Evolutionary conservation across 2,888 invertebrate species (phyloP).

Genomic region (Vandiemenella viatica): DNA sequence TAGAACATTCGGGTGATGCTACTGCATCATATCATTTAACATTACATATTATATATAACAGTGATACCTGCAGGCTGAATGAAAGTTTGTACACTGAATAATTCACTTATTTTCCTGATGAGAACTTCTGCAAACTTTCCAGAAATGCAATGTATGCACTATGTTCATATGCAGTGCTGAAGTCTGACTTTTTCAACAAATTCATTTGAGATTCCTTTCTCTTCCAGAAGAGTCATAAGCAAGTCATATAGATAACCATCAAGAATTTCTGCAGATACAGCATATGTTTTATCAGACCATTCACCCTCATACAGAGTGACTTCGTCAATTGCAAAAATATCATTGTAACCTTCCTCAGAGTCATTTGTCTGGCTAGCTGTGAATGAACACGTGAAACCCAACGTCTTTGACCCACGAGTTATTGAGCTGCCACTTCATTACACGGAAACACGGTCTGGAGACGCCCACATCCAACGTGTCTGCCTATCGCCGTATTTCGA

Average conservation of each 20-base stretch:
- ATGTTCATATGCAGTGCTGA: conserved; percentile 88
- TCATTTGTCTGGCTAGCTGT: conserved; percentile 35
- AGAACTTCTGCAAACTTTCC: conserved; percentile 74
- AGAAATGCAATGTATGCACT: conserved; percentile 77
- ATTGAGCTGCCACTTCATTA: no score
- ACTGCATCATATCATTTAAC: no score
- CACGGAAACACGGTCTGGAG: no score
- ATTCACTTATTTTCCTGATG: conserved; percentile 44
- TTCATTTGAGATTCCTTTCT: conserved; percentile 86
- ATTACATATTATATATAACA: no score
- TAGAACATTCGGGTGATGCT: no score
- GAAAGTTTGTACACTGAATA: no score
- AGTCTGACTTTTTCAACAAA: conserved; percentile 75
- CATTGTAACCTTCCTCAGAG: conserved; percentile 64
- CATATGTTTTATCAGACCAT: conserved; percentile 72
- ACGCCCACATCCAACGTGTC: no score
- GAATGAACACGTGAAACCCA: conserved; percentile 77
- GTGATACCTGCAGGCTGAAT: no score
- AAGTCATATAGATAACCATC: conserved; percentile 92
- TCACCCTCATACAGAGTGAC: conserved; percentile 77
- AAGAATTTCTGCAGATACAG: conserved; percentile 84
- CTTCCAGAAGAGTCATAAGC: conserved; percentile 87
- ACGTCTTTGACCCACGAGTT: conserved; percentile 54
- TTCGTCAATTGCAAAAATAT: conserved; percentile 87
- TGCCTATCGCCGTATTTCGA: no score